Evolutionary conservation across 2,113 vertebrate species (phyloP).

Genomic region (Entosphenus tridentatus): DNA sequence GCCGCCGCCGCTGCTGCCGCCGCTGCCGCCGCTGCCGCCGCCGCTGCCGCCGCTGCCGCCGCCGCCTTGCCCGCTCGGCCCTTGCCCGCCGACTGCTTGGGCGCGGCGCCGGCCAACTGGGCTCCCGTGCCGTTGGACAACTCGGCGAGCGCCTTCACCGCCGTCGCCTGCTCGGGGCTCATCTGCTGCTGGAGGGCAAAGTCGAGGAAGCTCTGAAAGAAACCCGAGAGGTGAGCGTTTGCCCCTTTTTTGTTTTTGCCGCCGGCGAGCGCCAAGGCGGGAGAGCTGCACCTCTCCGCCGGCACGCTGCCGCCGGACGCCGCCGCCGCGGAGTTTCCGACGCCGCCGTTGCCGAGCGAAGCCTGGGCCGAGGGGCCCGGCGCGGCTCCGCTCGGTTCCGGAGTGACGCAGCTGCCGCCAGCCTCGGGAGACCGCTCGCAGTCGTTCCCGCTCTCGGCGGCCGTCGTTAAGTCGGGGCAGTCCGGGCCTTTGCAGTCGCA

Average conservation of each 20-base stretch:
- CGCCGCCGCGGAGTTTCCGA: background rate
- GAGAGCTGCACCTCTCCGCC: too few relatives aligned
- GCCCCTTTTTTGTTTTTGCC: background rate
- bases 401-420: background rate
- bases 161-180: conserved; percentile 1
- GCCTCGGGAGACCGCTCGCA: background rate
- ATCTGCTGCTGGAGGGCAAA: background rate
- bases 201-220: background rate
- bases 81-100: too few relatives aligned
- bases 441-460: background rate
- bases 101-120: too few relatives aligned
- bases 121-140: background rate
- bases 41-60: too few relatives aligned
- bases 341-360: background rate
- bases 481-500: conserved; percentile 2
- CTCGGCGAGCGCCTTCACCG: conserved; percentile 1
- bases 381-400: background rate
- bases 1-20: too few relatives aligned
- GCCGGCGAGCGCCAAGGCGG: too few relatives aligned
- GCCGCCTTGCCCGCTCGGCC: too few relatives aligned
- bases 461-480: background rate
- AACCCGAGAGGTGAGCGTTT: background rate
- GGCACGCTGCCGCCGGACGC: too few relatives aligned
- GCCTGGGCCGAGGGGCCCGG: background rate
- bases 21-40: too few relatives aligned